A percentile compares a stretch with the other conserved stretches of the same genome.
Evolutionary conservation across 2,797 vertebrate species (phyloP).

Genomic region (Cryptoblepharus egeriae): DNA sequence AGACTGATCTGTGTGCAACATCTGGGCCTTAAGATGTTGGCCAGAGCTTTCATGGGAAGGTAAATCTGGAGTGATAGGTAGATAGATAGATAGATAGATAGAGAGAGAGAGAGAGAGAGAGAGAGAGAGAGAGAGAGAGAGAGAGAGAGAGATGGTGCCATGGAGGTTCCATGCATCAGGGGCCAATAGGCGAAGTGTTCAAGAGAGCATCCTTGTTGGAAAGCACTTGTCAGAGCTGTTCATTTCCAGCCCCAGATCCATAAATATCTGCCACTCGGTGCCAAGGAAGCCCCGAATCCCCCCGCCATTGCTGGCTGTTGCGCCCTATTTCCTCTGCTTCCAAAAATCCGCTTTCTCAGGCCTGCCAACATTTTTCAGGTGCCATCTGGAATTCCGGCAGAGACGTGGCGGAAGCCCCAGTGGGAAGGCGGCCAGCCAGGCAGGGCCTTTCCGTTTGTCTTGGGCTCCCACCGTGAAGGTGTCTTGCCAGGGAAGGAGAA

Average conservation of each 20-base stretch:
- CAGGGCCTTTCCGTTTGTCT: neutral
- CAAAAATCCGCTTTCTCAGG: neutral
- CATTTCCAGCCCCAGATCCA: neutral
- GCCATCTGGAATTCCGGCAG: slow-evolving; percentile 26
- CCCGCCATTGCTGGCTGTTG: neutral
- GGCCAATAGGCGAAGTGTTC: neutral
- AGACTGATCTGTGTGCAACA: neutral
- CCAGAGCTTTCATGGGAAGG: neutral
- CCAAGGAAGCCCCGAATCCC: neutral
- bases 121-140: no score
- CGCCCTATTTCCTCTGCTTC: neutral
- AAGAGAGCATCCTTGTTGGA: neutral
- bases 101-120: no score
- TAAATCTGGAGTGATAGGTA: neutral
- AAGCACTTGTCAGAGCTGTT: neutral
- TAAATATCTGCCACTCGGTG: neutral
- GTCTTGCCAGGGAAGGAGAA: neutral
- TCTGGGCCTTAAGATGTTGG: neutral
- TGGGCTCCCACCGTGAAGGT: neutral
- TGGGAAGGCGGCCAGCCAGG: slow-evolving; percentile 9
- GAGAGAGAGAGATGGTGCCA: neutral
- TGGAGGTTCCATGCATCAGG: neutral
- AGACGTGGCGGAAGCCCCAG: neutral
- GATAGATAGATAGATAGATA: no score
- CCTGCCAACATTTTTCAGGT: slow-evolving; percentile 22